Percentiles rank a stretch among this genome's conserved stretches.
phyloP scores from a whole-genome alignment of 2,888 invertebrate species.

The Lasioglossum leucozonium region DNA sequence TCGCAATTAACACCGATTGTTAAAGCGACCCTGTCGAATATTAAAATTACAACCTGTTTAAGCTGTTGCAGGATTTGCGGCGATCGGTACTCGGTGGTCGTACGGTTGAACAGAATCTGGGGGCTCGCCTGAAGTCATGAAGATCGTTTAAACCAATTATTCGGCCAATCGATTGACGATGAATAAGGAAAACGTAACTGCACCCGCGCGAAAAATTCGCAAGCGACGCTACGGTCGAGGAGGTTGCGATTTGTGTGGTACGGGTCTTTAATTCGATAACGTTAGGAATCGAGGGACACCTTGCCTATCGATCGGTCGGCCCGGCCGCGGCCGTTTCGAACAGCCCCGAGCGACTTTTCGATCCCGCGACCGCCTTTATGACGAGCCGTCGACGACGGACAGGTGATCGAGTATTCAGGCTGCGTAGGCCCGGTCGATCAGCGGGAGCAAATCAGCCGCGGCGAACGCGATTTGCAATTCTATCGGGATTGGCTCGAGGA shows the following conservation, averaged over 20 bases:
- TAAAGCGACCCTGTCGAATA: too few species aligned
- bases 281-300: background rate
- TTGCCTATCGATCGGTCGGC: background rate
- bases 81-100: too few species aligned
- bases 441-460: conserved; percentile 33
- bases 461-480: conserved; percentile 45
- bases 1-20: too few species aligned
- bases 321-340: conserved; percentile 1
- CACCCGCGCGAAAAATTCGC: background rate
- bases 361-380: background rate
- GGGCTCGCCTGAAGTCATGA: too few species aligned
- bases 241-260: too few species aligned
- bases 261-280: background rate
- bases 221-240: background rate
- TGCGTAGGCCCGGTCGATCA: conserved; percentile 29
- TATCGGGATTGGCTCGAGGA: conserved; percentile 23
- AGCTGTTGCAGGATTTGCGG: too few species aligned
- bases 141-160: too few species aligned
- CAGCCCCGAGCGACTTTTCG: background rate
- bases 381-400: conserved; percentile 14
- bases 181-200: too few species aligned
- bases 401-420: conserved; percentile 37
- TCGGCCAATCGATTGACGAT: too few species aligned
- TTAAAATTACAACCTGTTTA: too few species aligned
- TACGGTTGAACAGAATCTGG: too few species aligned